Percentiles rank a stretch among this genome's conserved stretches.
phyloP scores from a whole-genome alignment of 2,113 vertebrate genomes.

The Rhinoderma darwinii region DNA sequence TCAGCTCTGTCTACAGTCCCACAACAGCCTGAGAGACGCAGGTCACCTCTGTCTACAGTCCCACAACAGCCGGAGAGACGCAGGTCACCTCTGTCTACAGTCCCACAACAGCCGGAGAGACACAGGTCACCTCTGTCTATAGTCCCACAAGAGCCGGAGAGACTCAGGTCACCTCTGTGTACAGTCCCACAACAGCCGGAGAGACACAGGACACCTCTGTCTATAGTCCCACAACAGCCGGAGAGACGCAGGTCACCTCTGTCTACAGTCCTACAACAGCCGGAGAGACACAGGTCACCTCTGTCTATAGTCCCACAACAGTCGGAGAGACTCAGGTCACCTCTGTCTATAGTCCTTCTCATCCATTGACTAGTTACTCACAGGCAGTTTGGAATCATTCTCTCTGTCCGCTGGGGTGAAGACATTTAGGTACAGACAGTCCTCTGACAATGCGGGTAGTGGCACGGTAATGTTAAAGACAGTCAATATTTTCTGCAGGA shows the following conservation, averaged over 20 bases:
- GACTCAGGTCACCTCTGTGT: not conserved
- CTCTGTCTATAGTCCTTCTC: too few species aligned
- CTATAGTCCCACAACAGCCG: too few species aligned
- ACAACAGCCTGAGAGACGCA: not conserved
- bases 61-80: not conserved
- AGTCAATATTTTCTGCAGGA: not conserved
- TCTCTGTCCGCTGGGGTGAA: conserved; percentile 38
- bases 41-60: not conserved
- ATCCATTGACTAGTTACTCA: conserved; percentile 23
- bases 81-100: not conserved
- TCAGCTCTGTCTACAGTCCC: not conserved
- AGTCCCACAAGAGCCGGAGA: not conserved
- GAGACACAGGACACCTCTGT: not conserved
- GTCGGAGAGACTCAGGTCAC: too few species aligned
- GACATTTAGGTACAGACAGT: conserved; percentile 59
- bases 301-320: too few species aligned
- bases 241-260: too few species aligned
- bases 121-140: not conserved
- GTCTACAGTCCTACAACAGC: too few species aligned
- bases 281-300: too few species aligned
- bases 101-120: not conserved
- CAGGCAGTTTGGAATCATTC: conserved; percentile 26
- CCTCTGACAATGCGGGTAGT: conserved; percentile 11
- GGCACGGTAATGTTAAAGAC: not conserved
- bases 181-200: not conserved